Conservation (phyloP, 2,888 invertebrate genomes). For the Harmothoe impar region DNA sequence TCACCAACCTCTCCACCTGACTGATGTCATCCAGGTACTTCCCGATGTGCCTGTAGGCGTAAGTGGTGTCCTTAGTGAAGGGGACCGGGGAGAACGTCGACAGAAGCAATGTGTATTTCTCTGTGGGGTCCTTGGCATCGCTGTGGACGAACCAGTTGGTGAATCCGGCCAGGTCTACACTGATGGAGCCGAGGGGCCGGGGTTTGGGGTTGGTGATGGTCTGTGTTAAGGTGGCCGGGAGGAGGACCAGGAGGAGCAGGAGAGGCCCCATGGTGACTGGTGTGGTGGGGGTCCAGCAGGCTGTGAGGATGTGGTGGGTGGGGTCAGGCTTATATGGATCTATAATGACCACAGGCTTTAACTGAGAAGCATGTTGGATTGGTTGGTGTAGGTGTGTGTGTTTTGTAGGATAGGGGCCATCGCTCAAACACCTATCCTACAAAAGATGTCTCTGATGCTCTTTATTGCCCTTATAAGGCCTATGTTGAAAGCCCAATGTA, state of each 20-base stretch:
- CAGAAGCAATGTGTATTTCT: slow-evolving; percentile 57
- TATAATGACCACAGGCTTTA: background rate
- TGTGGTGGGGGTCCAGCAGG: background rate
- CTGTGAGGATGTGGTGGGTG: no score
- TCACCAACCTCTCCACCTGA: background rate
- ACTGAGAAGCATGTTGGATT: background rate
- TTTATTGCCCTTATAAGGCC: no score
- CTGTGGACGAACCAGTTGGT: slow-evolving; percentile 50
- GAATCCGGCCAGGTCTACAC: slow-evolving; percentile 51
- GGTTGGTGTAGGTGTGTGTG: no score
- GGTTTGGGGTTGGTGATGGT: background rate
- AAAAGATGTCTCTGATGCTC: no score
- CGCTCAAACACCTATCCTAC: no score
- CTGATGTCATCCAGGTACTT: slow-evolving; percentile 42
- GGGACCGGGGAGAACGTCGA: slow-evolving; percentile 60
- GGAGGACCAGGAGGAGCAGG: background rate
- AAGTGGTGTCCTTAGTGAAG: slow-evolving; percentile 54
- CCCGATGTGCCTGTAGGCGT: slow-evolving; percentile 44
- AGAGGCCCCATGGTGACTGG: slow-evolving; percentile 25
- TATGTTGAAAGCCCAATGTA: no score
- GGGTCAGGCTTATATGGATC: background rate
- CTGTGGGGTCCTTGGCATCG: slow-evolving; percentile 18
- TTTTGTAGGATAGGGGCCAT: no score
- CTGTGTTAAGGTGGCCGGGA: no score
- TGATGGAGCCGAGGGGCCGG: slow-evolving; percentile 20